These are phyloP conservation scores for Helicoverpa zea DNA, from an alignment of 1,140 invertebrate genomes.

Conservation along the genomic window DNA sequence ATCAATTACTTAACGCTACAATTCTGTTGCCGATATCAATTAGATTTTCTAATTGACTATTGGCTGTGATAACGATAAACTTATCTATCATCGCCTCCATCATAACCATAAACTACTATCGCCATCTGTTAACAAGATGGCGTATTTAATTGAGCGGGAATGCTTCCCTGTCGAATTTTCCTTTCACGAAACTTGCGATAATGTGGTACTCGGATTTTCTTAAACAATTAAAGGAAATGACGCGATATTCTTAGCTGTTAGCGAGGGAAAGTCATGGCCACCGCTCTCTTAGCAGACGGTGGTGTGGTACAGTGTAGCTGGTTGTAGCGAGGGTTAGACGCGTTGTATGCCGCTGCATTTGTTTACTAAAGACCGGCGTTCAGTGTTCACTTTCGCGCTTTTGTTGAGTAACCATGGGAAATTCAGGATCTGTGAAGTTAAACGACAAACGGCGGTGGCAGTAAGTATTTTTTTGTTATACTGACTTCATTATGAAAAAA, in stretches of 20 bases:
- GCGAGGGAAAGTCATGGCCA: conserved; percentile 78
- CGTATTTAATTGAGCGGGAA: conserved; percentile 4
- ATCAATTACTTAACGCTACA: no score
- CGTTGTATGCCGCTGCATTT: conserved; percentile 51
- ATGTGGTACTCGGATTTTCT: conserved; percentile 10
- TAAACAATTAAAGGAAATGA: conserved; percentile 58
- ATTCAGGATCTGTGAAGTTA: conserved; percentile 77
- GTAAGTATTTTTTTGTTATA: conserved; percentile 64
- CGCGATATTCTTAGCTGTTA: conserved; percentile 44
- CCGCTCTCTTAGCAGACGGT: conserved; percentile 54
- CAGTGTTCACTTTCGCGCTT: conserved; percentile 37
- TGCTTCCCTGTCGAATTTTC: background rate
- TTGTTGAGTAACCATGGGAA: conserved; percentile 67
- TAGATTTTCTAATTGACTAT: background rate
- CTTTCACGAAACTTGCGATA: background rate
- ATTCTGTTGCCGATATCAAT: background rate
- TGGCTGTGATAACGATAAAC: background rate
- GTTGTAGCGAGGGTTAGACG: conserved; percentile 70
- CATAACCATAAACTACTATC: background rate
- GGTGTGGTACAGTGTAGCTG: conserved; percentile 59
- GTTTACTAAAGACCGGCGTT: conserved; percentile 46
- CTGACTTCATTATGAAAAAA: background rate
- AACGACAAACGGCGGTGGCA: conserved; percentile 80
- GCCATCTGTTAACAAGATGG: conserved; percentile 38
- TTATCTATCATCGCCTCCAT: no score